Conservation (phyloP, 2,888 invertebrate genomes). For the Lysandra bellargus region DNA sequence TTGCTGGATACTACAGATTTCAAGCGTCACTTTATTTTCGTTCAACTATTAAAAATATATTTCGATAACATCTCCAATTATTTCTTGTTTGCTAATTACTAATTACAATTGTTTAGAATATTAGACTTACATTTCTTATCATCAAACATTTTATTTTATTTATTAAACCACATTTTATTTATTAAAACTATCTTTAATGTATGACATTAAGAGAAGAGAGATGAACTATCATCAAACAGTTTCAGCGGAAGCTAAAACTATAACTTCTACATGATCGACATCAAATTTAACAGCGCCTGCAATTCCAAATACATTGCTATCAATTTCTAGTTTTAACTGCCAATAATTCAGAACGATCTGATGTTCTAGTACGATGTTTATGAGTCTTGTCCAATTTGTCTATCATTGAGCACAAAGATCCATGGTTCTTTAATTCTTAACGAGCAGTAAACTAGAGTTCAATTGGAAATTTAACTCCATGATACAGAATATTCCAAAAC, state of each 20-base stretch:
- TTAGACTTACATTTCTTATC: too few relatives aligned
- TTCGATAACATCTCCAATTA: background rate
- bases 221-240: constrained; percentile 31
- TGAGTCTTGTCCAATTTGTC: background rate
- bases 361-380: background rate
- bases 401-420: background rate
- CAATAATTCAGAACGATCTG: constrained; percentile 6
- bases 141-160: too few relatives aligned
- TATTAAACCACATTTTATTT: too few relatives aligned
- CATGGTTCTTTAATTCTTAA: background rate
- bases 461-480: background rate
- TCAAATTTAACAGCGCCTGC: constrained; percentile 34
- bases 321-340: background rate
- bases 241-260: constrained; percentile 32
- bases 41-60: background rate
- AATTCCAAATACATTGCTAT: background rate
- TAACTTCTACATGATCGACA: constrained; percentile 29
- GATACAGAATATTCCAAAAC: background rate
- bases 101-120: too few relatives aligned
- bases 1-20: background rate
- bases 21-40: background rate
- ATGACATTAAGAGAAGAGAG: background rate
- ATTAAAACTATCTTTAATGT: background rate
- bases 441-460: background rate
- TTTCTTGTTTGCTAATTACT: background rate